Conservation (phyloP, 2,888 invertebrate genomes). For the Petrolisthes cinctipes region DNA sequence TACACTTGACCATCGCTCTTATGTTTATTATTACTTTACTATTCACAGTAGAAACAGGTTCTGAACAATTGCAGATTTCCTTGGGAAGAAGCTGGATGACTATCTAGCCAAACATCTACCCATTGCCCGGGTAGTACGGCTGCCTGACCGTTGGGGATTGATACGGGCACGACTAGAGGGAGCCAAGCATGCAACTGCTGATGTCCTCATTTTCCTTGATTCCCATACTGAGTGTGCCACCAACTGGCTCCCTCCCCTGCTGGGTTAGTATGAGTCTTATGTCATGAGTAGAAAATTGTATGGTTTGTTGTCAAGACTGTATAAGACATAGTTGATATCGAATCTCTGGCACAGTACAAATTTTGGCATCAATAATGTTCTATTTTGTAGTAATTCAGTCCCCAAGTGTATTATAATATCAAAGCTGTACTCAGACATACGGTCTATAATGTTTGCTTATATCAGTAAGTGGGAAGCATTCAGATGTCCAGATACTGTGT, state of each 20-base stretch:
- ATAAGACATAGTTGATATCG: neutral
- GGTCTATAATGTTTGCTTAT: too few relatives aligned
- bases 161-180: slow-evolving; percentile 89
- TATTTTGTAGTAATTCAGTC: too few relatives aligned
- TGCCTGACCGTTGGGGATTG: slow-evolving; percentile 82
- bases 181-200: slow-evolving; percentile 80
- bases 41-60: too few relatives aligned
- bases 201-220: slow-evolving; percentile 88
- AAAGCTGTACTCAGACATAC: too few relatives aligned
- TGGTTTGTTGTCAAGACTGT: neutral
- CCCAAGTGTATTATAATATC: too few relatives aligned
- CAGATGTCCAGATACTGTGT: too few relatives aligned
- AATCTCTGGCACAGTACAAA: neutral
- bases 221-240: slow-evolving; percentile 91
- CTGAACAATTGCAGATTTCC: slow-evolving; percentile 37
- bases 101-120: slow-evolving; percentile 77
- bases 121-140: slow-evolving; percentile 78
- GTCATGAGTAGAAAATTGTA: neutral
- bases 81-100: slow-evolving; percentile 69
- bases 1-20: too few relatives aligned
- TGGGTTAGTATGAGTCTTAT: slow-evolving; percentile 72
- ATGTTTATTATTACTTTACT: too few relatives aligned
- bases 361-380: too few relatives aligned
- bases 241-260: slow-evolving; percentile 91
- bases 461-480: too few relatives aligned